phyloP scores from a whole-genome alignment of 35 echinoderm and acorn worm genomes.

The Amphiura filiformis region DNA sequence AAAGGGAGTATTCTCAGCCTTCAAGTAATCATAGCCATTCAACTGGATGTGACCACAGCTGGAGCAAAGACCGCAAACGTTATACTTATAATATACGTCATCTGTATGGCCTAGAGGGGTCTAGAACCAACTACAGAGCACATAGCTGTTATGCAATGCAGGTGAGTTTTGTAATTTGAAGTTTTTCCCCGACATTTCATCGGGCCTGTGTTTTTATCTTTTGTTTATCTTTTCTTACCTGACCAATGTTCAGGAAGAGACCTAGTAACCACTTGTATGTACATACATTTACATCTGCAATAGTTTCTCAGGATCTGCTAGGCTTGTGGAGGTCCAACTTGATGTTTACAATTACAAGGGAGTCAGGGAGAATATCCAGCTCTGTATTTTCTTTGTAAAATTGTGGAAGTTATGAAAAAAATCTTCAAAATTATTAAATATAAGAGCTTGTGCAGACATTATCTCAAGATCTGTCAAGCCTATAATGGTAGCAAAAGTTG shows the following conservation, averaged over 20 bases:
- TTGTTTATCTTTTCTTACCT: neutral
- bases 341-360: too few species aligned
- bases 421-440: too few species aligned
- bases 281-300: neutral
- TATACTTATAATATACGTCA: constrained; percentile 89
- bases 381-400: too few species aligned
- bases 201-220: neutral
- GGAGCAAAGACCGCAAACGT: constrained; percentile 68
- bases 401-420: too few species aligned
- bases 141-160: constrained; percentile 80
- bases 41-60: constrained; percentile 40
- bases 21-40: constrained; percentile 7
- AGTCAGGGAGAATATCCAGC: too few species aligned
- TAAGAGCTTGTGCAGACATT: too few species aligned
- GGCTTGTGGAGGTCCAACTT: too few species aligned
- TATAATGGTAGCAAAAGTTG: too few species aligned
- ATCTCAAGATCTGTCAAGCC: too few species aligned
- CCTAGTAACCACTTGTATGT: too few species aligned
- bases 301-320: too few species aligned
- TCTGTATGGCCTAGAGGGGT: constrained; percentile 90
- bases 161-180: constrained; percentile 34
- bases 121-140: constrained; percentile 73
- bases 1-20: constrained; percentile 58
- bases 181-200: neutral
- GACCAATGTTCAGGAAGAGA: neutral